phyloP scores from a whole-genome alignment of 2,113 vertebrate genomes.

The Myotis brandtii region DNA sequence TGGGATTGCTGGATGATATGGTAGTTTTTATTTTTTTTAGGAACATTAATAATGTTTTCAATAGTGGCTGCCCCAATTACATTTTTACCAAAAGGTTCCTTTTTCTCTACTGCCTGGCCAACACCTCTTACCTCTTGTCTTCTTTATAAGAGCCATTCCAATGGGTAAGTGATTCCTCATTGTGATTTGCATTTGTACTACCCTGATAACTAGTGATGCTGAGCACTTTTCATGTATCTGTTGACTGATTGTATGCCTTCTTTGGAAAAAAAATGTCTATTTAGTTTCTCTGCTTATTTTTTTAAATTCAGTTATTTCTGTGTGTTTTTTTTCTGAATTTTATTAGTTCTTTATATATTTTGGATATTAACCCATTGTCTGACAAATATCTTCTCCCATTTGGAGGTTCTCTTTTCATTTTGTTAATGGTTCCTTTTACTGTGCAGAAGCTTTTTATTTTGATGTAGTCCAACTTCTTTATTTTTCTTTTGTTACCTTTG shows the following conservation, averaged over 20 bases:
- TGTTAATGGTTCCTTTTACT: neutral
- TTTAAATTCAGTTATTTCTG: neutral
- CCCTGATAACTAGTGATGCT: neutral
- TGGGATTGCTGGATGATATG: neutral
- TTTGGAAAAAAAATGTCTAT: neutral
- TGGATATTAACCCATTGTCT: neutral
- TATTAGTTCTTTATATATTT: neutral
- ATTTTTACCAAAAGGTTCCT: neutral
- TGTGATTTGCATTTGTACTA: neutral
- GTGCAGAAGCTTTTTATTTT: neutral
- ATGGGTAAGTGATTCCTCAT: neutral
- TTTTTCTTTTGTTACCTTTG: neutral
- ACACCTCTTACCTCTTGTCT: neutral
- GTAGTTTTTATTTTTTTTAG: neutral
- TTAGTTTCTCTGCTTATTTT: neutral
- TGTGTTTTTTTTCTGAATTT: neutral
- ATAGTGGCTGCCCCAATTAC: neutral
- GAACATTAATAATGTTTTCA: neutral
- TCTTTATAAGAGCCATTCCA: neutral
- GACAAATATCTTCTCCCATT: neutral
- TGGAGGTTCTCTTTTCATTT: neutral
- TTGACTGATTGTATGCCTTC: neutral
- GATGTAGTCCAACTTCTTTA: neutral
- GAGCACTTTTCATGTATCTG: neutral
- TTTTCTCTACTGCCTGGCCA: neutral